phyloP scores from a whole-genome alignment of 2,888 invertebrate species.

The Zootermopsis nevadensis region DNA sequence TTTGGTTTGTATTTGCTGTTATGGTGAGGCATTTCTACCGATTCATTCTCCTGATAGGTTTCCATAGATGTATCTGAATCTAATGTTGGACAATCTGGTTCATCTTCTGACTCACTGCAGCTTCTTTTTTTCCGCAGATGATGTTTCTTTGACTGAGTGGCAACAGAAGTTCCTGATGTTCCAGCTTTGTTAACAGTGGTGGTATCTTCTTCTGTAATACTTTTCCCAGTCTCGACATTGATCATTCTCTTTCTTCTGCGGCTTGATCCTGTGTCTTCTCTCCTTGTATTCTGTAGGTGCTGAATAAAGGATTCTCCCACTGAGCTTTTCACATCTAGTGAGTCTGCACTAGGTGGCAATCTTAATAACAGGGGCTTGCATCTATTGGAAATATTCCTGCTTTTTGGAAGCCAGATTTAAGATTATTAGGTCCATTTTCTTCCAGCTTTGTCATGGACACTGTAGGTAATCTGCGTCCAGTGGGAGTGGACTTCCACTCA shows the following conservation, averaged over 20 bases:
- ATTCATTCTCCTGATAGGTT: no score
- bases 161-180: no score
- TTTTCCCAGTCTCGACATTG: slow-evolving; percentile 39
- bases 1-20: neutral
- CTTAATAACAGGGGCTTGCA: no score
- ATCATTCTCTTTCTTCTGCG: neutral
- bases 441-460: slow-evolving; percentile 26
- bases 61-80: no score
- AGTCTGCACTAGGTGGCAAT: no score
- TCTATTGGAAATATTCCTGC: slow-evolving; percentile 44
- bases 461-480: slow-evolving; percentile 41
- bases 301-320: slow-evolving; percentile 27
- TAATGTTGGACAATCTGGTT: no score
- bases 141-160: no score
- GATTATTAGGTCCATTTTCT: slow-evolving; percentile 9
- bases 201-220: slow-evolving; percentile 18
- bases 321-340: neutral
- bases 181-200: no score
- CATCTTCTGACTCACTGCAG: no score
- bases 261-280: neutral
- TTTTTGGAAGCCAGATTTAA: slow-evolving; percentile 45
- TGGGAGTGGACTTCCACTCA: slow-evolving; percentile 51
- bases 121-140: no score
- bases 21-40: no score
- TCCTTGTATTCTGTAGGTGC: slow-evolving; percentile 19